Evolutionary conservation across 2,113 vertebrate genomes (phyloP).

Genomic region (Polyodon spathula): DNA sequence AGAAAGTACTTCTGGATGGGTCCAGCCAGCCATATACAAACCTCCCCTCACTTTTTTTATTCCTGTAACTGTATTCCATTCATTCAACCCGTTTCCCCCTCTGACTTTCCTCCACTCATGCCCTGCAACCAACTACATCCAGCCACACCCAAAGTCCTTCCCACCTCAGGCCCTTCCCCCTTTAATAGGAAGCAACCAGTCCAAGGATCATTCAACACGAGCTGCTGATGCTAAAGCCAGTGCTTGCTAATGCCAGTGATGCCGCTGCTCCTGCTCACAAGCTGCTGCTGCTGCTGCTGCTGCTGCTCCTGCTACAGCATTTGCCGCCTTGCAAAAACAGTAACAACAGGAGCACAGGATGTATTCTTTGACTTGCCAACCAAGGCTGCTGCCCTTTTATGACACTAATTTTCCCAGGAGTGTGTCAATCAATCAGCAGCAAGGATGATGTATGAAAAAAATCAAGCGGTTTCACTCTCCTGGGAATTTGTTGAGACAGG

Average conservation of each 20-base stretch:
- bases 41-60: slow-evolving; percentile 24
- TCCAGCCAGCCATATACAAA: slow-evolving; percentile 11
- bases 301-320: slow-evolving; percentile 22
- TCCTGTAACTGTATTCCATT: not conserved
- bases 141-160: slow-evolving; percentile 40
- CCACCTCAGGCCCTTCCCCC: slow-evolving; percentile 9
- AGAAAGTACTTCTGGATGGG: not conserved
- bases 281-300: slow-evolving; percentile 29
- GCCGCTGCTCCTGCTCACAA: slow-evolving; percentile 29
- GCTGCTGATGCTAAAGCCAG: slow-evolving; percentile 23
- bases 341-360: slow-evolving; percentile 34
- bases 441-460: slow-evolving; percentile 37
- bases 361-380: slow-evolving; percentile 50
- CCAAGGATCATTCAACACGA: slow-evolving; percentile 37
- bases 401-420: slow-evolving; percentile 38
- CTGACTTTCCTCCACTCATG: slow-evolving; percentile 1
- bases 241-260: slow-evolving; percentile 23
- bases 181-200: slow-evolving; percentile 44
- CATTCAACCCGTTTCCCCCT: not conserved
- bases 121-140: slow-evolving; percentile 43
- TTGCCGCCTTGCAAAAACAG: slow-evolving; percentile 13
- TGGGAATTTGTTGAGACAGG: slow-evolving; percentile 20
- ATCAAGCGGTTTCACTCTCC: slow-evolving; percentile 28
- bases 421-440: slow-evolving; percentile 45
- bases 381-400: slow-evolving; percentile 43